Evolutionary conservation across 2,888 invertebrate genomes (phyloP).

Genomic region (Endotricha flammealis): DNA sequence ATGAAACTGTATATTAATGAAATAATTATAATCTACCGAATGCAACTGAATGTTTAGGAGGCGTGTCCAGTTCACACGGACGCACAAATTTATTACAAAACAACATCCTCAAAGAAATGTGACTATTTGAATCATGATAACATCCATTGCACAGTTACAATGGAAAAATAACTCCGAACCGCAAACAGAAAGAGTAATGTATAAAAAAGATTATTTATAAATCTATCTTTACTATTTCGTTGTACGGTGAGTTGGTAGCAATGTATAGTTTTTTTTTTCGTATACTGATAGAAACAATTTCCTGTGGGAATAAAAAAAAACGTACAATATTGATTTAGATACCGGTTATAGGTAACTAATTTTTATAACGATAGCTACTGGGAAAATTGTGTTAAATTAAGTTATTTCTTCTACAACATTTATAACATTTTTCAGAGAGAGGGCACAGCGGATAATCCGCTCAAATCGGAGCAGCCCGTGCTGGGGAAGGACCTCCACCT

Average conservation of each 20-base stretch:
- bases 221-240: too few species aligned
- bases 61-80: conserved; percentile 67
- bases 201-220: conserved; percentile 26
- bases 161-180: not conserved
- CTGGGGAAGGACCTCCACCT: too few species aligned
- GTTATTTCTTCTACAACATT: too few species aligned
- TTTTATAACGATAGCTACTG: too few species aligned
- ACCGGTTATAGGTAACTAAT: too few species aligned
- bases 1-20: conserved; percentile 65
- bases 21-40: conserved; percentile 64
- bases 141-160: conserved; percentile 3
- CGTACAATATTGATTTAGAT: conserved; percentile 39
- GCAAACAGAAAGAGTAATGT: conserved; percentile 13
- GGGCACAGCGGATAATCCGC: too few species aligned
- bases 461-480: too few species aligned
- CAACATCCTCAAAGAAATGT: conserved; percentile 17
- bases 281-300: conserved; percentile 49
- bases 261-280: too few species aligned
- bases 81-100: conserved; percentile 51
- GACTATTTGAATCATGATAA: not conserved
- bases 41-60: conserved; percentile 50
- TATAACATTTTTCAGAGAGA: too few species aligned
- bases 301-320: conserved; percentile 42
- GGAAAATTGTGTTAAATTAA: conserved; percentile 12
- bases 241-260: too few species aligned